A percentile compares a stretch with the other conserved stretches of the same genome.
Evolutionary conservation across 1,140 invertebrate genomes (phyloP).

Genomic region (Drosophila azteca): DNA sequence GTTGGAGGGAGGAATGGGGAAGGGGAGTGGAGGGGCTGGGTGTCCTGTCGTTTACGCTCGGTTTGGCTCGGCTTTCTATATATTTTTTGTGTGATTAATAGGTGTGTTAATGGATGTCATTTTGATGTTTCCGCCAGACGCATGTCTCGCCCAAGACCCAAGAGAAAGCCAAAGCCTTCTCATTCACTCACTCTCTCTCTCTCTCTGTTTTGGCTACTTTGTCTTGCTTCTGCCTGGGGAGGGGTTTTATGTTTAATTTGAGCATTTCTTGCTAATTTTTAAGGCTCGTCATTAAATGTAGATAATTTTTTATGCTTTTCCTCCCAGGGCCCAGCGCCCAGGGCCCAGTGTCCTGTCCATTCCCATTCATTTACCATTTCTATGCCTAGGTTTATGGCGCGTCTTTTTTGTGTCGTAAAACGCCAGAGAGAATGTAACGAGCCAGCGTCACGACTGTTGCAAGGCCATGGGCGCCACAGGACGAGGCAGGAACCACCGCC

Average conservation of each 20-base stretch:
- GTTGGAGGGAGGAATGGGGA: neutral
- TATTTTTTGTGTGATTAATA: constrained; percentile 78
- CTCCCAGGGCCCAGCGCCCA: constrained; percentile 8
- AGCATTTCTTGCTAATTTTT: constrained; percentile 82
- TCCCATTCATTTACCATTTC: constrained; percentile 56
- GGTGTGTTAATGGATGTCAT: constrained; percentile 84
- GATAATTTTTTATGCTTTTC: constrained; percentile 77
- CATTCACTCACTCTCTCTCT: too few relatives aligned
- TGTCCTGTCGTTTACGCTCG: constrained; percentile 39
- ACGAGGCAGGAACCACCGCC: too few relatives aligned
- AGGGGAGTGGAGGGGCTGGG: neutral
- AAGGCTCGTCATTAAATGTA: constrained; percentile 81
- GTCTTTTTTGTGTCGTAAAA: too few relatives aligned
- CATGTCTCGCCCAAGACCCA: constrained; percentile 40
- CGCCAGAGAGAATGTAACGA: too few relatives aligned
- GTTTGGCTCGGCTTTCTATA: constrained; percentile 59
- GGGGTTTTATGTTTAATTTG: constrained; percentile 76
- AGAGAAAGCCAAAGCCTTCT: constrained; percentile 13
- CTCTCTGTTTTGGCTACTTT: neutral
- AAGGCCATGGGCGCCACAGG: too few relatives aligned
- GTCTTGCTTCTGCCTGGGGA: constrained; percentile 13
- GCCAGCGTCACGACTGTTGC: too few relatives aligned
- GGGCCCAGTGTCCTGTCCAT: constrained; percentile 36
- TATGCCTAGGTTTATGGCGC: constrained; percentile 60
- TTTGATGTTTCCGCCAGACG: constrained; percentile 81